phyloP scores from a whole-genome alignment of 2,888 invertebrate species.

The Amaurobius ferox region DNA sequence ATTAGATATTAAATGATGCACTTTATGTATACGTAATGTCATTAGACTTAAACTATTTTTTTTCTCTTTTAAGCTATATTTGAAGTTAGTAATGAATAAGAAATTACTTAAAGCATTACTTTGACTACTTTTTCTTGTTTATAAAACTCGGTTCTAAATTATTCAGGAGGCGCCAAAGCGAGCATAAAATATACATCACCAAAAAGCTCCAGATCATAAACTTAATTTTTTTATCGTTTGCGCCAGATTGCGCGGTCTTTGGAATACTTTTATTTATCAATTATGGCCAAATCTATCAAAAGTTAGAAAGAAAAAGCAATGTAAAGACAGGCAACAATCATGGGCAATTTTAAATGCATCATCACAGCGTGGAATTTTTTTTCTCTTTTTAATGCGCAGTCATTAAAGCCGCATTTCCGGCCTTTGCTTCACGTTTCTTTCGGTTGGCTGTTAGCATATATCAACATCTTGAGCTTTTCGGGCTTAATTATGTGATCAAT shows the following conservation, averaged over 20 bases:
- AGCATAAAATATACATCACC: conserved; percentile 30
- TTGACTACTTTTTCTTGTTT: background rate
- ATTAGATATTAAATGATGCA: conserved; percentile 12
- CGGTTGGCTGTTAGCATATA: conserved; percentile 38
- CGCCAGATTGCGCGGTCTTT: conserved; percentile 9
- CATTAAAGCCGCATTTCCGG: conserved; percentile 69
- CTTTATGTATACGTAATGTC: background rate
- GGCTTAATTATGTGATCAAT: conserved; percentile 71
- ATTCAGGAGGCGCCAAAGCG: background rate
- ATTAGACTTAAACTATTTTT: background rate
- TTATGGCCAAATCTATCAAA: conserved; percentile 34
- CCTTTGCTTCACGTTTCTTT: conserved; percentile 36
- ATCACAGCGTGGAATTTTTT: conserved; percentile 24
- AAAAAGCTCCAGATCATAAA: conserved; percentile 11
- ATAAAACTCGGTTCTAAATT: conserved; percentile 1
- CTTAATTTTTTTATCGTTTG: background rate
- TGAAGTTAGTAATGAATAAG: background rate
- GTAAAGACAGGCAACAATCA: conserved; percentile 45
- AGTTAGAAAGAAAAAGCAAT: conserved; percentile 31
- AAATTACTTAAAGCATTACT: background rate
- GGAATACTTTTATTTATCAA: conserved; percentile 57
- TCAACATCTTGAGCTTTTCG: conserved; percentile 66
- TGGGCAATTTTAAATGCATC: conserved; percentile 66
- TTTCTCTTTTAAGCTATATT: background rate
- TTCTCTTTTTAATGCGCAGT: conserved; percentile 39